Evolutionary conservation across 2,797 vertebrate species (phyloP).

Genomic region (Phoeniculus purpureus): DNA sequence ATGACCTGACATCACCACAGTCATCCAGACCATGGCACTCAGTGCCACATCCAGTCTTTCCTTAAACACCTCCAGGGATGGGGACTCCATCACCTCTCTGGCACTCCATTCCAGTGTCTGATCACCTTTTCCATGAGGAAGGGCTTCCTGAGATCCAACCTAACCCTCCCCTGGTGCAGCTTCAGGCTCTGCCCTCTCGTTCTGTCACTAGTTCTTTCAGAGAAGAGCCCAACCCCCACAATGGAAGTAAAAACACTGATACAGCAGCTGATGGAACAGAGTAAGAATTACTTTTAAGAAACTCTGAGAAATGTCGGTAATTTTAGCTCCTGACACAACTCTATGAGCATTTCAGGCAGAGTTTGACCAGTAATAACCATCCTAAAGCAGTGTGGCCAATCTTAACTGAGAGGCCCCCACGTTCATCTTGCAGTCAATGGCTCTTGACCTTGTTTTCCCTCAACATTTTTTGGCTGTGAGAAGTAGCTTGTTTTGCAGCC

Average conservation of each 20-base stretch:
- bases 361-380: conserved; percentile 52
- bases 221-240: background rate
- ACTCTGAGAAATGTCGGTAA: conserved; percentile 68
- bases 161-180: too few species aligned
- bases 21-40: too few species aligned
- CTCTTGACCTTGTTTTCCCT: conserved; percentile 70
- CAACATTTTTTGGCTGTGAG: conserved; percentile 65
- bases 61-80: too few species aligned
- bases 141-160: too few species aligned
- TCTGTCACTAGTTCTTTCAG: too few species aligned
- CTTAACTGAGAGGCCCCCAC: conserved; percentile 81
- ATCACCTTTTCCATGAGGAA: too few species aligned
- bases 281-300: conserved; percentile 4
- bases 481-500: conserved; percentile 49
- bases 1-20: too few species aligned
- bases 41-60: too few species aligned
- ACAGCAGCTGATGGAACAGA: background rate
- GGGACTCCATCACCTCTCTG: too few species aligned
- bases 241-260: background rate
- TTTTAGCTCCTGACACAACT: conserved; percentile 75
- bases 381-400: conserved; percentile 60
- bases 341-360: conserved; percentile 78
- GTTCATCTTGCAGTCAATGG: conserved; percentile 74
- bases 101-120: too few species aligned
- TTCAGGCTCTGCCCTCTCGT: too few species aligned